Percentiles rank a stretch among this genome's conserved stretches.
Evolutionary conservation across 1,140 invertebrate species (phyloP).

Genomic region (Chironomus striatipennis): DNA sequence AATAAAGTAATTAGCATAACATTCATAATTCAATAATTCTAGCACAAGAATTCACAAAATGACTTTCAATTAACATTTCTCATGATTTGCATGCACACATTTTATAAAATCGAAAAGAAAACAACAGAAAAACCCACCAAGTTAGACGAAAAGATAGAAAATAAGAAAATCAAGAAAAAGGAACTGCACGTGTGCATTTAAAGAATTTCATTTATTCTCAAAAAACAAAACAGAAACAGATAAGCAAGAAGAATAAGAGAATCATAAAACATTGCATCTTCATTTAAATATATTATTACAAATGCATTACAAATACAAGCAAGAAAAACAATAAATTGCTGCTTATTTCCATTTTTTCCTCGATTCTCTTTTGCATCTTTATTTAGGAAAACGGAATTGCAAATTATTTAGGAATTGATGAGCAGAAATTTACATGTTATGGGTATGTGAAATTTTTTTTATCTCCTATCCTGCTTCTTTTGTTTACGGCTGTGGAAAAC

Average conservation of each 20-base stretch:
- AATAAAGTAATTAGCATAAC: too few relatives aligned
- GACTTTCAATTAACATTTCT: too few relatives aligned
- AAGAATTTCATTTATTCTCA: not conserved
- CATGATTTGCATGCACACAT: too few relatives aligned
- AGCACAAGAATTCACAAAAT: too few relatives aligned
- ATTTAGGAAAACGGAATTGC: not conserved
- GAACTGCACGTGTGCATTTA: conserved; percentile 11
- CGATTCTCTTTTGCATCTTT: not conserved
- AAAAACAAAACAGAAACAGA: not conserved
- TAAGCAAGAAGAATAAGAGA: not conserved
- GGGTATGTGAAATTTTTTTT: too few relatives aligned
- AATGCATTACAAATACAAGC: not conserved
- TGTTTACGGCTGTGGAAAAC: too few relatives aligned
- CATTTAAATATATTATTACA: conserved; percentile 3
- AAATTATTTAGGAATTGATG: too few relatives aligned
- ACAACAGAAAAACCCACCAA: too few relatives aligned
- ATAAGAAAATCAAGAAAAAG: not conserved
- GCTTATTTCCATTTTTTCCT: not conserved
- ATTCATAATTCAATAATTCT: too few relatives aligned
- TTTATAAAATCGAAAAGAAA: too few relatives aligned
- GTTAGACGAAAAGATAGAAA: not conserved
- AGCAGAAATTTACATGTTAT: too few relatives aligned
- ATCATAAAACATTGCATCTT: conserved; percentile 9
- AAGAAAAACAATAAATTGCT: conserved; percentile 3
- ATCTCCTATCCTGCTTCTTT: too few relatives aligned